Evolutionary conservation across 2,888 invertebrate species (phyloP).

Genomic region (Lycaena phlaeas): DNA sequence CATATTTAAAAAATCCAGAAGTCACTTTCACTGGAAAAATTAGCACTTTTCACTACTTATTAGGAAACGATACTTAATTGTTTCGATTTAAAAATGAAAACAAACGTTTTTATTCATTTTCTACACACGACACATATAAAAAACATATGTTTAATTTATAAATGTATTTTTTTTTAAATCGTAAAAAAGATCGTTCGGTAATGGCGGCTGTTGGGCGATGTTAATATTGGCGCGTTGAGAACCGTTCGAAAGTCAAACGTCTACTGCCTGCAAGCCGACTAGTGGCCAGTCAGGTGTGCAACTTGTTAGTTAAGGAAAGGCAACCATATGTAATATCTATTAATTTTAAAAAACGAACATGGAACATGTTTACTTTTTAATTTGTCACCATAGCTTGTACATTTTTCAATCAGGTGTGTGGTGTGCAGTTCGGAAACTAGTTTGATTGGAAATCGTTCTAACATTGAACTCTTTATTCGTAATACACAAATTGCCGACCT

Average conservation of each 20-base stretch:
- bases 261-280: constrained; percentile 46
- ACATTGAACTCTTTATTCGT: constrained; percentile 22
- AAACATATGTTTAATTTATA: constrained; percentile 6
- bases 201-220: too few species aligned
- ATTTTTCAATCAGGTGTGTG: constrained; percentile 13
- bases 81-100: neutral
- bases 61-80: neutral
- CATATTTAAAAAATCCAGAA: constrained; percentile 42
- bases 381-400: constrained; percentile 7
- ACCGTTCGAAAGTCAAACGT: constrained; percentile 62
- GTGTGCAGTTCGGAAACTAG: constrained; percentile 10
- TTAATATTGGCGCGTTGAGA: constrained; percentile 31
- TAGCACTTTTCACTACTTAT: constrained; percentile 11
- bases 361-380: constrained; percentile 9
- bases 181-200: constrained; percentile 25
- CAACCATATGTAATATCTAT: constrained; percentile 21
- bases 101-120: neutral
- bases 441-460: constrained; percentile 19
- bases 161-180: constrained; percentile 12
- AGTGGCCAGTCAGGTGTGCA: constrained; percentile 45
- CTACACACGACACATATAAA: constrained; percentile 9
- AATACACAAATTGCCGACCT: constrained; percentile 2
- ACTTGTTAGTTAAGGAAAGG: constrained; percentile 4
- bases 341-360: constrained; percentile 13
- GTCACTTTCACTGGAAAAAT: constrained; percentile 51